Percentiles rank a stretch among this genome's conserved stretches.
Conservation (phyloP, 2,888 invertebrate genomes). For the Plagiodera versicolora region DNA sequence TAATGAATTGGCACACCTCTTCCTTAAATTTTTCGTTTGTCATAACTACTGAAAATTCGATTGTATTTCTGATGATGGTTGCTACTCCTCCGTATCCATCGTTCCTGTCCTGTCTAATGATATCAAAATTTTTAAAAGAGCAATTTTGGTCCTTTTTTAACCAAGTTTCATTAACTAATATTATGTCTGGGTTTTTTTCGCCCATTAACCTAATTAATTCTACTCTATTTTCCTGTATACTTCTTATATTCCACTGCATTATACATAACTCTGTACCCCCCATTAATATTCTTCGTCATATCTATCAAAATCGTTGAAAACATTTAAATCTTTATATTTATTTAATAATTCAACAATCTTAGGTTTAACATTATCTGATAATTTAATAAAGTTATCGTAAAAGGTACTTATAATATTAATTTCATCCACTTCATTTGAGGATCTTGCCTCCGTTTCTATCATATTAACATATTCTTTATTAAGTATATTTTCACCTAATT, state of each 20-base stretch:
- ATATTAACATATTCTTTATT: too few species aligned
- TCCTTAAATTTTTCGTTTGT: neutral
- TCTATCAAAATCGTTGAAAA: too few species aligned
- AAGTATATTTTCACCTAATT: too few species aligned
- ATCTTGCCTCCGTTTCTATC: too few species aligned
- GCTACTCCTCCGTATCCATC: neutral
- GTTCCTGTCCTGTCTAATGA: neutral
- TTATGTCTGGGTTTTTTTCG: constrained; percentile 2
- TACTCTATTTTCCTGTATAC: constrained; percentile 9
- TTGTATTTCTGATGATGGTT: neutral
- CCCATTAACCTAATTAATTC: constrained; percentile 2
- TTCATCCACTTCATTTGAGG: too few species aligned
- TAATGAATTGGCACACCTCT: neutral
- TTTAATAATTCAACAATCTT: too few species aligned
- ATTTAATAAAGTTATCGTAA: too few species aligned
- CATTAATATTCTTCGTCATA: neutral
- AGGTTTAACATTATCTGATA: too few species aligned
- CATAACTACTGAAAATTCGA: neutral
- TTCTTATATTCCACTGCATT: constrained; percentile 14
- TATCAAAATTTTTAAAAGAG: neutral
- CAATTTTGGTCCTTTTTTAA: neutral
- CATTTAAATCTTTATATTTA: too few species aligned
- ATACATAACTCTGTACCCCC: too few species aligned
- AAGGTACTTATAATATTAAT: too few species aligned
- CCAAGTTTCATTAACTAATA: constrained; percentile 13